Evolutionary conservation across 2,113 vertebrate species (phyloP).

Genomic region (Poecilia latipinna): DNA sequence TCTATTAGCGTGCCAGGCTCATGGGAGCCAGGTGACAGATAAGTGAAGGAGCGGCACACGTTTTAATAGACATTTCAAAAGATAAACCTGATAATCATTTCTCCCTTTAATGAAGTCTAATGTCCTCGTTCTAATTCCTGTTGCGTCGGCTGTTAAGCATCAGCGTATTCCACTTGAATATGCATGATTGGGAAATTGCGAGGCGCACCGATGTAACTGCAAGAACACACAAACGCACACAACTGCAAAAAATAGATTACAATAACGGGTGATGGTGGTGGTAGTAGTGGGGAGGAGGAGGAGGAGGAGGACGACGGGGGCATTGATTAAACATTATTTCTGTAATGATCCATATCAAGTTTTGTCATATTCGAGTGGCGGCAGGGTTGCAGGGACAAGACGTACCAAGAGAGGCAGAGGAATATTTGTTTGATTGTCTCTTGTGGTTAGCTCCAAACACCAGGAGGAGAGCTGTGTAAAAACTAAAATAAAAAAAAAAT

Average conservation of each 20-base stretch:
- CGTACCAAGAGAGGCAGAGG: conserved; percentile 32
- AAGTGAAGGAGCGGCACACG: conserved; percentile 79
- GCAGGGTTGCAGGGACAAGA: conserved; percentile 26
- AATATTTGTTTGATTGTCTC: conserved; percentile 77
- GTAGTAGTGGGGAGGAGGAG: no score
- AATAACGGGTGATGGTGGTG: conserved; percentile 50
- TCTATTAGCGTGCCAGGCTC: conserved; percentile 81
- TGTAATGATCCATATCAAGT: conserved; percentile 81
- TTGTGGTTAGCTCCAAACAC: conserved; percentile 64
- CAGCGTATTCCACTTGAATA: conserved; percentile 78
- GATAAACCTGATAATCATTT: conserved; percentile 86
- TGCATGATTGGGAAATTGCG: conserved; percentile 75
- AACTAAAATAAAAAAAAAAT: neutral
- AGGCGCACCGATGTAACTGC: conserved; percentile 53
- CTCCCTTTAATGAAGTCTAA: conserved; percentile 84
- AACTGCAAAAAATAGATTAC: conserved; percentile 79
- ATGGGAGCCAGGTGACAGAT: conserved; percentile 84
- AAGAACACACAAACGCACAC: conserved; percentile 72
- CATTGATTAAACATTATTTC: conserved; percentile 82
- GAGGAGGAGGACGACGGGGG: conserved; percentile 52
- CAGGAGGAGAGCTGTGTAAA: conserved; percentile 45
- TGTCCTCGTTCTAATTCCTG: conserved; percentile 82
- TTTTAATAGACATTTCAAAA: conserved; percentile 87
- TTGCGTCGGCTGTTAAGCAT: conserved; percentile 77
- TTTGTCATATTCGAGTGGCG: conserved; percentile 74